Evolutionary conservation across 2,888 invertebrate species (phyloP).

Genomic region (Opisthograptis luteolata): DNA sequence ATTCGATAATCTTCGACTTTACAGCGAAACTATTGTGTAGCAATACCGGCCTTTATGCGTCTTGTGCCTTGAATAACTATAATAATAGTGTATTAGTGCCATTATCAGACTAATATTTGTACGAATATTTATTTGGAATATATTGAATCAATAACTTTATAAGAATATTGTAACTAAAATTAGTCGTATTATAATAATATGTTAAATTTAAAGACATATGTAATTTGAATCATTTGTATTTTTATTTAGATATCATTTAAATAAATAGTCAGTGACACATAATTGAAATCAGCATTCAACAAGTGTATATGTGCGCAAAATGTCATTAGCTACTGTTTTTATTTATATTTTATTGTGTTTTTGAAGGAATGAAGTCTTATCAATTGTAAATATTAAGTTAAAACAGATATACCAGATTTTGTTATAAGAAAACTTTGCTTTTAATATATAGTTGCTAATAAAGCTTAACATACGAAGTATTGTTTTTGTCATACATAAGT

Average conservation of each 20-base stretch:
- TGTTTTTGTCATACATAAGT: conserved; percentile 29
- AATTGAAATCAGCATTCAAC: not conserved
- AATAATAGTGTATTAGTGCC: conserved; percentile 32
- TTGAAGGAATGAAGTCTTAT: conserved; percentile 28
- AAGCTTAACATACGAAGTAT: conserved; percentile 53
- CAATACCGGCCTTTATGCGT: conserved; percentile 15
- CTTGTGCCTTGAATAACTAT: conserved; percentile 33
- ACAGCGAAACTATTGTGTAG: too few relatives aligned
- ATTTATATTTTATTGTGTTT: conserved; percentile 24
- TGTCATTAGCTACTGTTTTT: conserved; percentile 9
- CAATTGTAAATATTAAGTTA: conserved; percentile 43
- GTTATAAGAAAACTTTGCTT: conserved; percentile 57
- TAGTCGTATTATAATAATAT: conserved; percentile 20
- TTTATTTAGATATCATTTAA: conserved; percentile 6
- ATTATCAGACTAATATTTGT: conserved; percentile 29
- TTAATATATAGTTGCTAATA: conserved; percentile 67
- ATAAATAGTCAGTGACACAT: not conserved
- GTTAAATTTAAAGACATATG: conserved; percentile 12
- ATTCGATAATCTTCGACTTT: too few relatives aligned
- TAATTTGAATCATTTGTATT: conserved; percentile 4
- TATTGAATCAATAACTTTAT: conserved; percentile 14
- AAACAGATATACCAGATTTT: conserved; percentile 44
- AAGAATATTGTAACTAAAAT: conserved; percentile 16
- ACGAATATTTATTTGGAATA: conserved; percentile 20
- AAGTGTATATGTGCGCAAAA: conserved; percentile 2